Base-by-base conservation (phyloP, 2,797 vertebrate genomes). In the Cephalopachus bancanus region DNA sequence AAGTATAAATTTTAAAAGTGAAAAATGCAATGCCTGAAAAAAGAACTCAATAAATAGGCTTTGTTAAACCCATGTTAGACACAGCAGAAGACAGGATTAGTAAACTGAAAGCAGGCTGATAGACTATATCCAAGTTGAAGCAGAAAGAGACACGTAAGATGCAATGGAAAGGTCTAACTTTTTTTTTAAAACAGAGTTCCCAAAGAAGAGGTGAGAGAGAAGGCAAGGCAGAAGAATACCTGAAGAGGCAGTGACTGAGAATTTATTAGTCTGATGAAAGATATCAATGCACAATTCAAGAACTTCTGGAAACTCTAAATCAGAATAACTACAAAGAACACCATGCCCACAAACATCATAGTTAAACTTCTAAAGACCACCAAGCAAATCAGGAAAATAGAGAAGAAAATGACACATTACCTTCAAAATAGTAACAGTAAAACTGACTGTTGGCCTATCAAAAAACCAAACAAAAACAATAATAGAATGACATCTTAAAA, bases 21-120 rank as follows among this genome's bases (percentile, higher is more conserved):
- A 95, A 95, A 92, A 92, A 80, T 59, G 75, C 24, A 91, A 81
- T 67, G 30, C 55, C 20, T 96, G 78, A 85, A 62, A 78, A 53
- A 91, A 96, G 57, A 53, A 55, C 37, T 89, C 24, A 91, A 19
- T 92, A 64, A 76, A 30, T 72, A 89, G 87, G 22, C 78, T 72
- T 49, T 72, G 26, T 65, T 78, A 88, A 81, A 44, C 44, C 24
- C 8, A 8, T 24, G 16, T 84, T 20, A 87, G 80, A 89, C 15
- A 60, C 5, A 71, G 53, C 51, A 69, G 62, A 87, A 72, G 60
- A 57, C 8, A 51, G n/a, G 80, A 67, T 64, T 67, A 67, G 59
- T 44, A 83, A 69, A 51, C 15, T 19, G 33, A 69, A 67, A n/a
- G 72, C 5, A 78, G 16, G 28, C 10, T 64, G 62, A n/a, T 57